Base-by-base conservation (phyloP, 2,113 vertebrate genomes). In the Carassius carassius region DNA sequence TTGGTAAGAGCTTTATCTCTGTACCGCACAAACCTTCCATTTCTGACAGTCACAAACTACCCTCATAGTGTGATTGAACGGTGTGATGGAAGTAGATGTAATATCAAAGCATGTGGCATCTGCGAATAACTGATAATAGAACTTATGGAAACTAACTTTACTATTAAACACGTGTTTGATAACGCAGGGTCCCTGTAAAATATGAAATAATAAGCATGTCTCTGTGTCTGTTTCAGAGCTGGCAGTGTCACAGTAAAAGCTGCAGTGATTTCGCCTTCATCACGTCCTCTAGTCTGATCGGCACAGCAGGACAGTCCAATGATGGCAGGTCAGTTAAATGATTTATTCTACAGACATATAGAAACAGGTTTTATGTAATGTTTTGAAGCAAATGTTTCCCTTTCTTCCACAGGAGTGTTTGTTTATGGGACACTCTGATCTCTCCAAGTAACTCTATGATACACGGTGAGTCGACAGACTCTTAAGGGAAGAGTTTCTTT, bases 211-310 rank as follows among this genome's bases (percentile, higher is more conserved):
- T 23, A 23, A 14, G 16, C 49, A 19, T 76, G 21, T 58, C 2
- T 75, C 54, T 23, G 35, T 51, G 44, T 65, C 62, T 1, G 12
- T n/a, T 21, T 63, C 92, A 99, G 98, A 99, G 95, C 77, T 99
- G 97, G 98, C 97, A 98, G 94, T 99, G 98, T 91, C 97, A 99
- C 93, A 96, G 94, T 89, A 99, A 99, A 94, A 96, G 96, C 86
- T 95, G 96, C 65, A 95, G 98, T 85, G 98, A 99, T 90, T 99
- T 99, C 74, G 95, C 97, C 19, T 99, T 99, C 90, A 95, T 99
- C 92, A 99, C 97, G 8, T 99, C 97, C 76, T 99, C 98, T 69
- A 99, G 97, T 91, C 95, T 99, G 77, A 97, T 99, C 81, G 98
- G 96, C 86, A 99, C 98, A 12, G 96, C 97, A 0, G 98, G 98